Evolutionary conservation across 2,888 invertebrate species (phyloP).

Genomic region (Nomada lathburiana): DNA sequence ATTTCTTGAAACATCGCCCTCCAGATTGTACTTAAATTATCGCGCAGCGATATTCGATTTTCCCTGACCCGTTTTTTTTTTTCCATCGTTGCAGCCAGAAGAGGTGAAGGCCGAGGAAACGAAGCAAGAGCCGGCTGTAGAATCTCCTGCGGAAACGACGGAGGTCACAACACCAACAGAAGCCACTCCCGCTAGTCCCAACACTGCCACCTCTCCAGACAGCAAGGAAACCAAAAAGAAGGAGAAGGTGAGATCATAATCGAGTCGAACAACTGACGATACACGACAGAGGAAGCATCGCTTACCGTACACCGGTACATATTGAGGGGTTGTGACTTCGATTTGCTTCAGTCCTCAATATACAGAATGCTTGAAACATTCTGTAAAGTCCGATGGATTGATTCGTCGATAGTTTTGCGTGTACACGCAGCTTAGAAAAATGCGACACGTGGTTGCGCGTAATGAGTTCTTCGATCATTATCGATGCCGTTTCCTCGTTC

Average conservation of each 20-base stretch:
- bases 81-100: conserved; percentile 66
- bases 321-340: background rate
- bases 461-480: conserved; percentile 53
- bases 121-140: conserved; percentile 77
- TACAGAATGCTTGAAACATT: background rate
- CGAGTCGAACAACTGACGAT: background rate
- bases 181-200: conserved; percentile 78
- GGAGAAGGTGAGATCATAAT: conserved; percentile 77
- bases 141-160: conserved; percentile 77
- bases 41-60: background rate
- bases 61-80: background rate
- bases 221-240: conserved; percentile 83
- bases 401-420: background rate
- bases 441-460: conserved; percentile 24
- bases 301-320: background rate
- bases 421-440: conserved; percentile 9
- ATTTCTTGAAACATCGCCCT: background rate
- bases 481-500: conserved; percentile 65
- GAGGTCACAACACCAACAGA: conserved; percentile 83
- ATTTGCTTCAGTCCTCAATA: background rate
- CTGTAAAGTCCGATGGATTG: background rate
- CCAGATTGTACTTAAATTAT: background rate
- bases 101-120: conserved; percentile 79
- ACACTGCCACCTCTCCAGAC: conserved; percentile 80
- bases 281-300: background rate